Evolutionary conservation across 2,113 vertebrate species (phyloP).

Genomic region (Amblyornis subalaris): DNA sequence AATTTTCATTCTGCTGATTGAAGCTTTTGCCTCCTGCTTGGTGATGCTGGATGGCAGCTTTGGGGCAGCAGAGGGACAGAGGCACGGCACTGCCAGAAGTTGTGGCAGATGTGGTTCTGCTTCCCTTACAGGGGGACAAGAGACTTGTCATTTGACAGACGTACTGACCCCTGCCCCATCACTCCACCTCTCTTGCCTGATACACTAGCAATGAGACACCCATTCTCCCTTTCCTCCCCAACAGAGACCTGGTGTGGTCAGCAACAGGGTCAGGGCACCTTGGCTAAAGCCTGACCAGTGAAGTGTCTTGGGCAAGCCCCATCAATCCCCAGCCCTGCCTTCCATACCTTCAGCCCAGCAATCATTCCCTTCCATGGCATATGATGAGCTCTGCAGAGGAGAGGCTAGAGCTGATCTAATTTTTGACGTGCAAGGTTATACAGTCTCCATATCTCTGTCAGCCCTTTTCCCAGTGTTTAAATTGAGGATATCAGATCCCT

Average conservation of each 20-base stretch:
- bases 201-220: background rate
- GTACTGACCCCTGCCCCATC: background rate
- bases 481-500: background rate
- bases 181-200: background rate
- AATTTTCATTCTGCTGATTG: constrained; percentile 15
- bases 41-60: background rate
- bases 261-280: fast-evolving
- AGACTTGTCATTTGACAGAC: background rate
- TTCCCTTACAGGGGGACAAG: background rate
- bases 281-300: background rate
- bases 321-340: background rate
- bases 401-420: background rate
- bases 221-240: background rate
- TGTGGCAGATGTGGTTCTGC: background rate
- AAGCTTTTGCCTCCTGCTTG: background rate
- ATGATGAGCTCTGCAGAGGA: fast-evolving
- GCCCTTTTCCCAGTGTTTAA: background rate
- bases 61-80: background rate
- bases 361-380: fast-evolving
- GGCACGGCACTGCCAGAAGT: background rate
- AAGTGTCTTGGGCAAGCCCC: background rate
- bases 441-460: background rate
- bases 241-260: background rate
- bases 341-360: background rate
- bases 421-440: background rate